A percentile compares a stretch with the other conserved stretches of the same genome.
Evolutionary conservation across 2,888 invertebrate genomes (phyloP).

Genomic region (Hydrotaea diabolus): DNA sequence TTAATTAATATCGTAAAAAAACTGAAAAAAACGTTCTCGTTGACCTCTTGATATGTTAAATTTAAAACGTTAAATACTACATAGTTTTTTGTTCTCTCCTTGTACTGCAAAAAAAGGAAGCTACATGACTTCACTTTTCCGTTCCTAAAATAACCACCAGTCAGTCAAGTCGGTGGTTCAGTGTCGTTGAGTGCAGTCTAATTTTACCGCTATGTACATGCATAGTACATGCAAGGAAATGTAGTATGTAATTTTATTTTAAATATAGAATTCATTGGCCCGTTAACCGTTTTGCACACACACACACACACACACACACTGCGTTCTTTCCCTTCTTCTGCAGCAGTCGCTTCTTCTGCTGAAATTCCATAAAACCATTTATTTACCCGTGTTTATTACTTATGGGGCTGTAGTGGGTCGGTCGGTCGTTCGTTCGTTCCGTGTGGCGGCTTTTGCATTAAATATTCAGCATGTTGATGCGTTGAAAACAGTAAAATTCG

Average conservation of each 20-base stretch:
- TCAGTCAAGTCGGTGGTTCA: neutral
- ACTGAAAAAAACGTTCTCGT: neutral
- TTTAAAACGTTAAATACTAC: slow-evolving; percentile 15
- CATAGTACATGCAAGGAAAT: slow-evolving; percentile 45
- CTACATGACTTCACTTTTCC: slow-evolving; percentile 43
- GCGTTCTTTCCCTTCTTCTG: no score
- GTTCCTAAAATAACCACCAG: slow-evolving; percentile 1
- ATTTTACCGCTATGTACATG: neutral
- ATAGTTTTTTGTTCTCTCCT: neutral
- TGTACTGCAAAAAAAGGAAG: no score
- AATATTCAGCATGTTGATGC: slow-evolving; percentile 54
- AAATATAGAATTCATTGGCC: slow-evolving; percentile 18
- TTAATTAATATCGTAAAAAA: slow-evolving; percentile 43
- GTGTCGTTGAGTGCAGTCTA: neutral
- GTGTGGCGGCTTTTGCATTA: slow-evolving; percentile 31
- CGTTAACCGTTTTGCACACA: neutral
- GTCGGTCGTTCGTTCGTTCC: neutral
- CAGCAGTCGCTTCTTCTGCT: neutral
- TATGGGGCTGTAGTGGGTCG: slow-evolving; percentile 30
- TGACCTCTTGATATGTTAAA: slow-evolving; percentile 18
- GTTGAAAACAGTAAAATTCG: slow-evolving; percentile 37
- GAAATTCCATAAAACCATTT: slow-evolving; percentile 4
- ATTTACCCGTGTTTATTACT: slow-evolving; percentile 52
- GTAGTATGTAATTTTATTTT: neutral
- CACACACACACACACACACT: no score